Evolutionary conservation across 2,797 vertebrate genomes (phyloP).

Genomic region (Tinamus major): DNA sequence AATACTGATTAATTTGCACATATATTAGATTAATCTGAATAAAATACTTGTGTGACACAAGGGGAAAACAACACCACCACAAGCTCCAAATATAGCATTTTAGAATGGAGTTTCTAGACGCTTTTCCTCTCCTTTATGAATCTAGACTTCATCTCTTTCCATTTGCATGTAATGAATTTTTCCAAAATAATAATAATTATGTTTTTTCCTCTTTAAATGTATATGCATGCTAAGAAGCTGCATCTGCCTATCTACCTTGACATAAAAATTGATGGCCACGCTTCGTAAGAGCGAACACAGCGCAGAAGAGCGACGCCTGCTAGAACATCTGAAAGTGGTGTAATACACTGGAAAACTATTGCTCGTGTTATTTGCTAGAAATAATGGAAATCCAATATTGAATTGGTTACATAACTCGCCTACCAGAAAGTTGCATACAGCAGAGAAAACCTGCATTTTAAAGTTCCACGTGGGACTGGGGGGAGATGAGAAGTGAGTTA

Average conservation of each 20-base stretch:
- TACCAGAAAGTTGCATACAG: background rate
- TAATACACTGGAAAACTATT: constrained; percentile 31
- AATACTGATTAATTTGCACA: constrained; percentile 4
- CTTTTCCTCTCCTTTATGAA: background rate
- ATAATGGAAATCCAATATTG: constrained; percentile 3
- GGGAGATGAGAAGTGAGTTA: constrained; percentile 5
- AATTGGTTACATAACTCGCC: constrained; percentile 23
- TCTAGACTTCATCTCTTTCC: background rate
- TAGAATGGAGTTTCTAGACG: background rate
- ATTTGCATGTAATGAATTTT: background rate
- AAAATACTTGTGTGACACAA: background rate
- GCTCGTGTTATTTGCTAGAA: constrained; percentile 31
- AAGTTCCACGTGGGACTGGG: constrained; percentile 9
- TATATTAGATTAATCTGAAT: background rate
- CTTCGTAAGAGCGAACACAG: background rate
- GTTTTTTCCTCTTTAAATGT: background rate
- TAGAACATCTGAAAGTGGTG: background rate
- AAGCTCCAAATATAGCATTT: background rate
- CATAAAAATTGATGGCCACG: background rate
- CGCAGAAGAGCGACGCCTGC: background rate
- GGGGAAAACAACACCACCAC: background rate
- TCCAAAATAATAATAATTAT: background rate
- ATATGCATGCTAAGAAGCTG: background rate
- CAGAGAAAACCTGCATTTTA: constrained; percentile 40
- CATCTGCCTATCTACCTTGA: background rate